Percentiles rank a stretch among this genome's conserved stretches.
These are phyloP conservation scores for Cerastis rubricosa DNA, from an alignment of 2,888 invertebrate genomes.

Conservation along the genomic window DNA sequence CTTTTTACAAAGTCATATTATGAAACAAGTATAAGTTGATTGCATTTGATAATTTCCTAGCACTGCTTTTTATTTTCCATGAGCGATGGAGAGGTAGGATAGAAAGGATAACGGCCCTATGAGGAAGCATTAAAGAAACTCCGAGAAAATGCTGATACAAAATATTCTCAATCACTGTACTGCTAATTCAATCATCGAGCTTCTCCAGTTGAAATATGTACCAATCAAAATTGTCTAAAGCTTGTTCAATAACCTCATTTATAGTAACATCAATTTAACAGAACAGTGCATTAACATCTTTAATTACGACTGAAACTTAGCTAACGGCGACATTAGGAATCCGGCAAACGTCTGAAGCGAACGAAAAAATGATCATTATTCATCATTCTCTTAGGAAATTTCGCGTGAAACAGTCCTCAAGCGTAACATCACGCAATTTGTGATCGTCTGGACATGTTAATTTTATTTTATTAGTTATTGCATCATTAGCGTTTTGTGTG, in stretches of 20 bases:
- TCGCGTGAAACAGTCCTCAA: conserved; percentile 37
- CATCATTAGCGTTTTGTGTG: conserved; percentile 34
- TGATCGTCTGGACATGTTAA: conserved; percentile 40
- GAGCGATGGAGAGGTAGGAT: neutral
- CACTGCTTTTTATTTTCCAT: neutral
- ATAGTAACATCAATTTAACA: conserved; percentile 31
- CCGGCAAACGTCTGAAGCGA: conserved; percentile 42
- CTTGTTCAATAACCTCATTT: neutral
- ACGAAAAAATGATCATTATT: conserved; percentile 30
- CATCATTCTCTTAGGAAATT: conserved; percentile 34
- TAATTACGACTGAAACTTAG: conserved; percentile 32
- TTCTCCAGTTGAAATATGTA: too few relatives aligned
- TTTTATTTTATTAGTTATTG: conserved; percentile 33
- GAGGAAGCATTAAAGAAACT: neutral
- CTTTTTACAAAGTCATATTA: neutral
- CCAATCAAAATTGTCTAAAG: neutral
- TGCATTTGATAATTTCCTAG: neutral
- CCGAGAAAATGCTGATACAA: neutral
- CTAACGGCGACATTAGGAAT: conserved; percentile 50
- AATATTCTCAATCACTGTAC: too few relatives aligned
- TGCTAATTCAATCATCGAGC: too few relatives aligned
- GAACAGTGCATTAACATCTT: conserved; percentile 26
- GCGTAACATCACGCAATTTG: conserved; percentile 56
- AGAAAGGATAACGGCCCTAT: neutral
- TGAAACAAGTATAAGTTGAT: neutral